Conservation (phyloP, 1,140 invertebrate species). For the Reticulitermes speratus region DNA sequence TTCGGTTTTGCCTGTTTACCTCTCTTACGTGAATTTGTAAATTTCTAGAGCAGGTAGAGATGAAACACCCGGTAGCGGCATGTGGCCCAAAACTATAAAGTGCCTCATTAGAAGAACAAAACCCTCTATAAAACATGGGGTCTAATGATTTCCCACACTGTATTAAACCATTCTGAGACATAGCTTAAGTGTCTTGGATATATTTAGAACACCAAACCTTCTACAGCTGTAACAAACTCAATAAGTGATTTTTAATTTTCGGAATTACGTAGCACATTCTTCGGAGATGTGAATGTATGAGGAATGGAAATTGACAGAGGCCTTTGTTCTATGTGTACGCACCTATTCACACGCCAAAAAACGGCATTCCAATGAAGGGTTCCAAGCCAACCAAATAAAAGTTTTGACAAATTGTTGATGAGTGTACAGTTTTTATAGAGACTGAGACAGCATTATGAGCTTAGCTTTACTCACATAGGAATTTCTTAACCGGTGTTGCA, state of each 20-base stretch:
- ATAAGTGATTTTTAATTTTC: conserved; percentile 13
- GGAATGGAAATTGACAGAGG: not conserved
- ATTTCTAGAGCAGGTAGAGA: not conserved
- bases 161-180: not conserved
- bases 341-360: not conserved
- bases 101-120: not conserved
- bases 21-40: too few species aligned
- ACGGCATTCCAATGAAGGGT: not conserved
- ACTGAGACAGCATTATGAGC: not conserved
- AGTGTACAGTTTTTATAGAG: not conserved
- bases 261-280: conserved; percentile 4
- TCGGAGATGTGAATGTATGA: not conserved
- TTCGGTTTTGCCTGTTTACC: too few species aligned
- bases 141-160: conserved; percentile 2
- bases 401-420: not conserved
- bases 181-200: not conserved
- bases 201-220: not conserved
- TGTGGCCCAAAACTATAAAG: not conserved
- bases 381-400: not conserved
- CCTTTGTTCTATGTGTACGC: not conserved
- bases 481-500: not conserved
- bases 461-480: not conserved
- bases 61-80: not conserved
- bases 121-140: not conserved
- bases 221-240: not conserved